Conservation (phyloP, 2,113 vertebrate species). For the Thermophis baileyi region DNA sequence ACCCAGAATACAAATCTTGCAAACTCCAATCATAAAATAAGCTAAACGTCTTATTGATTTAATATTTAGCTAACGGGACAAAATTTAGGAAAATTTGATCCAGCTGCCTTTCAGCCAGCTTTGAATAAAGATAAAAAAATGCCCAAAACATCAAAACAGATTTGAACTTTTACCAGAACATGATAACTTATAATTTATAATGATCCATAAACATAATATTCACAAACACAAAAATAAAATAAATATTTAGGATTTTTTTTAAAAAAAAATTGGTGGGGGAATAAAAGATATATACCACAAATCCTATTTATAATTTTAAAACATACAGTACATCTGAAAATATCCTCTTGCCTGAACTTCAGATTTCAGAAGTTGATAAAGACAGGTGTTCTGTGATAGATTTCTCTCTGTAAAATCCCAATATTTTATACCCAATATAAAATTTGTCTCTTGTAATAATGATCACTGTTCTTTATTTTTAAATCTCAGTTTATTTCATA, state of each 20-base stretch:
- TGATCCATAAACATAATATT: slow-evolving; percentile 45
- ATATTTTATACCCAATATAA: neutral
- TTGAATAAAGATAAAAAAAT: neutral
- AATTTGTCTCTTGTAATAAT: neutral
- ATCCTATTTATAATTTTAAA: neutral
- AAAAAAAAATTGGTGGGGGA: neutral
- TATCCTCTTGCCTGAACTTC: neutral
- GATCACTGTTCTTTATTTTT: neutral
- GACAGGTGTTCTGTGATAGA: neutral
- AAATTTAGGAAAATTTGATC: slow-evolving; percentile 36
- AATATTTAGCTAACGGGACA: slow-evolving; percentile 31
- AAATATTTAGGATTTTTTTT: slow-evolving; percentile 30
- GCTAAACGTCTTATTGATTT: slow-evolving; percentile 31
- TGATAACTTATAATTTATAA: slow-evolving; percentile 51
- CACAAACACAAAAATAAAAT: slow-evolving; percentile 14
- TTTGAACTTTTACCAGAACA: slow-evolving; percentile 18
- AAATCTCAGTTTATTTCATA: neutral
- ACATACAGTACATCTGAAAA: neutral
- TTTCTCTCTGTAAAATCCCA: neutral
- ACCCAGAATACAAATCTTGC: slow-evolving; percentile 42
- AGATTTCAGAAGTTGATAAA: neutral
- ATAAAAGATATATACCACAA: neutral
- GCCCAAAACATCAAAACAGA: slow-evolving; percentile 9
- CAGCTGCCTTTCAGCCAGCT: neutral
- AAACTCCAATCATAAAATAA: slow-evolving; percentile 16